phyloP scores from a whole-genome alignment of 2,113 vertebrate species.

The Oxyruncus cristatus region DNA sequence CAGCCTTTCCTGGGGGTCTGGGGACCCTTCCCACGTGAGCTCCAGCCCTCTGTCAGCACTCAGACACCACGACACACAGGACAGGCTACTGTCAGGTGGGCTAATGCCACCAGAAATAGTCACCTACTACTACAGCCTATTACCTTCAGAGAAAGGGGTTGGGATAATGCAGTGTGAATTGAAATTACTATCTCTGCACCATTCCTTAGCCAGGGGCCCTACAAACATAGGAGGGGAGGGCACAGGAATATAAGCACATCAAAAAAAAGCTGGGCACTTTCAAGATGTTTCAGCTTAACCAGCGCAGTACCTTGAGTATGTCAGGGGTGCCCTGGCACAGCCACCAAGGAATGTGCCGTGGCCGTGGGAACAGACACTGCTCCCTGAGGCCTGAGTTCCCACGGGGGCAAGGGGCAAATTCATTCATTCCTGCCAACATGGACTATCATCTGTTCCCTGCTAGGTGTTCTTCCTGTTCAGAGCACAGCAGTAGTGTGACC shows the following conservation, averaged over 20 bases:
- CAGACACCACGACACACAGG: background rate
- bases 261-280: background rate
- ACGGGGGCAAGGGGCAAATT: background rate
- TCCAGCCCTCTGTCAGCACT: background rate
- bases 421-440: background rate
- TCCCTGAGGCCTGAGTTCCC: background rate
- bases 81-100: background rate
- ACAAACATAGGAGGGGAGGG: background rate
- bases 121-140: background rate
- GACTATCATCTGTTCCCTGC: background rate
- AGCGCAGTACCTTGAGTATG: background rate
- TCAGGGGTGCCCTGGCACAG: accelerated
- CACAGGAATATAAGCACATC: background rate
- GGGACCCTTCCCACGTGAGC: background rate
- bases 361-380: background rate
- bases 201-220: background rate
- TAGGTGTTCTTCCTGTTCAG: background rate
- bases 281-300: background rate
- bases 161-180: background rate
- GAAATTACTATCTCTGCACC: background rate
- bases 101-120: background rate
- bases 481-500: background rate
- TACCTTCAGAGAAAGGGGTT: background rate
- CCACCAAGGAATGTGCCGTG: background rate
- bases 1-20: background rate